Base-by-base conservation (phyloP, 2,888 invertebrate genomes). In the Nymphalis urticae region DNA sequence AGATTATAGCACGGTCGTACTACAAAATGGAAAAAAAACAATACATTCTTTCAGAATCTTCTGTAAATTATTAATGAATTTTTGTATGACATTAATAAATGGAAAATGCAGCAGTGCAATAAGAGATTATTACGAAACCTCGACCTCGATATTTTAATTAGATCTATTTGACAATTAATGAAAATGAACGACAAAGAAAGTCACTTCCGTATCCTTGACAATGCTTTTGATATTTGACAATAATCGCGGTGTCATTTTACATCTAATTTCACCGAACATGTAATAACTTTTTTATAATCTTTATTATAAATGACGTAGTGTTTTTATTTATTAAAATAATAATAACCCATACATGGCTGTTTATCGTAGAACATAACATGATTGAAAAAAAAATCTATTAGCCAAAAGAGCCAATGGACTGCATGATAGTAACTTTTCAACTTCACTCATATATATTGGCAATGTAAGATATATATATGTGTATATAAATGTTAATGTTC, bases 141-240 rank as follows among this genome's bases (percentile, higher is more conserved):
- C 13, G 42, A 42, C 42, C 42, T 42, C 13, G 27, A 32, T 32
- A 6, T 5, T 32, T 6, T 32, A 42, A 10, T 42, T 42, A 13
- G 13, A 3, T 42, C 13, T 42, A 4, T 42, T 21, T 21, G 21
- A 21, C 21, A 21, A 21, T 21, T 21, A 21, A 21, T 21, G 21
- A 21, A 21, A 21, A 21, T 21, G 21, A 1, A 70, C 61, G 71
- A 72, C 66, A 48, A 66, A 65, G 68, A 66, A 73, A 63, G 62
- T 71, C 66, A 69, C 70, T 76, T 76, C 73, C 70, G 70, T 60
- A 72, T 71, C 75, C 75, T 76, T 76, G 74, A 61, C 61, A 68
- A 48, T 36, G 62, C 59, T 32, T 50, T 69, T 70, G 62, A 62
- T 73, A 70, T 64, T 75, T 53, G 56, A 66, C 17, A 48, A 56